Base-by-base conservation (phyloP, 1,140 invertebrate genomes). In the Ptiloglossa arizonensis region DNA sequence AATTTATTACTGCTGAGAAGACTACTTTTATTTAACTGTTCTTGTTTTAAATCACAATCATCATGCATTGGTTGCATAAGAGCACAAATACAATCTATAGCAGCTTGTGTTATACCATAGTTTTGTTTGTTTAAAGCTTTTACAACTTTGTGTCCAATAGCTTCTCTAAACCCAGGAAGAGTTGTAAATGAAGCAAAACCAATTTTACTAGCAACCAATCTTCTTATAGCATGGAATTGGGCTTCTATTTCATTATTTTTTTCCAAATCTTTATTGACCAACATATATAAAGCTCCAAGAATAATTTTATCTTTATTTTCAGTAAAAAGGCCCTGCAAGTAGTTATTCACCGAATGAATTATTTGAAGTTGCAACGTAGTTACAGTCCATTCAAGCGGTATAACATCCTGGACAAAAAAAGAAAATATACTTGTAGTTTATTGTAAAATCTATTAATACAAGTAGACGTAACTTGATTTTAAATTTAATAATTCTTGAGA, bases 41-140 rank as follows among this genome's bases (percentile, higher is more conserved):
- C 99, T 92, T 99, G 98, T 84, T 98, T 94, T 38, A 99, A 92
- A 91, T 97, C 96, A 90, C 98, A 98, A 90, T 99, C 97, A 84
- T 97, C 96, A 92, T 99, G 98, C 97, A 99, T 99, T 1, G 99
- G 99, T 93, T 99, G 98, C 97, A 99, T 98, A 15, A 99, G 94
- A 38, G 98, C 97, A 93, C 98, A 98, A 64, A 99, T 95, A 93
- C 99, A 98, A 93, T 99, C 99, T 75, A 99, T 95, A 15, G 98
- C 98, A 9, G 98, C 97, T 93, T 99, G 97, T 29, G 98, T 97
- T 19, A 99, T 96, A 27, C 96, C 97, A 86, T 96, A 95, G 90
- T 98, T 95, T 86, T 98, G 96, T 81, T 96, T 94, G 74, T 97
- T 97, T 76, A 99, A 91, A n/a, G 98, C 97, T 85, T 96, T 95